A percentile compares a stretch with the other conserved stretches of the same genome.
phyloP scores from a whole-genome alignment of 2,113 vertebrate genomes.

The Arenaria interpres region DNA sequence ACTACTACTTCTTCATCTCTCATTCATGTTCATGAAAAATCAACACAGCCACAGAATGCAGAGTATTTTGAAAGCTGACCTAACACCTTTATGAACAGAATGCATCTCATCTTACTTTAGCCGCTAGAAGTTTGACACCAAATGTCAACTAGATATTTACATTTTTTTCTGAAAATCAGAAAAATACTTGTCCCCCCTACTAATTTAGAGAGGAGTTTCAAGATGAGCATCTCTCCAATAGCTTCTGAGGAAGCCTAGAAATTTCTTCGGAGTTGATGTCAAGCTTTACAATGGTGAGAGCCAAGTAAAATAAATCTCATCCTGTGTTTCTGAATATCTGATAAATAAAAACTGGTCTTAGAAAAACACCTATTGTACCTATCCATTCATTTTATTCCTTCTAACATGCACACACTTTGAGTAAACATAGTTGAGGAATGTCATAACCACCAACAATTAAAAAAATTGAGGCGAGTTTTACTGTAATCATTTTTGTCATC shows the following conservation, averaged over 20 bases:
- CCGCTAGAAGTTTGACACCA: background rate
- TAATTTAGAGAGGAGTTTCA: background rate
- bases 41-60: background rate
- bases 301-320: background rate
- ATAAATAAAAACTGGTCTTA: background rate
- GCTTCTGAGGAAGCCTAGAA: background rate
- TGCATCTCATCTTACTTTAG: background rate
- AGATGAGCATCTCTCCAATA: background rate
- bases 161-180: background rate
- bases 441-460: background rate
- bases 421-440: background rate
- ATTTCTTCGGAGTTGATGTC: background rate
- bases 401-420: background rate
- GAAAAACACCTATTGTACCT: background rate
- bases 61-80: background rate
- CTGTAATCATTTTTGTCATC: background rate
- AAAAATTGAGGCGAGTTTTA: background rate
- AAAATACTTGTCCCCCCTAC: background rate
- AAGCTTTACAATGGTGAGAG: background rate
- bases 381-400: background rate
- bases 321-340: background rate
- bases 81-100: background rate
- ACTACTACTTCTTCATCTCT: background rate
- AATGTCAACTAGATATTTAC: background rate
- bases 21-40: background rate